Conservation (phyloP, 2,797 vertebrate genomes). For the Syncerus caffer region DNA sequence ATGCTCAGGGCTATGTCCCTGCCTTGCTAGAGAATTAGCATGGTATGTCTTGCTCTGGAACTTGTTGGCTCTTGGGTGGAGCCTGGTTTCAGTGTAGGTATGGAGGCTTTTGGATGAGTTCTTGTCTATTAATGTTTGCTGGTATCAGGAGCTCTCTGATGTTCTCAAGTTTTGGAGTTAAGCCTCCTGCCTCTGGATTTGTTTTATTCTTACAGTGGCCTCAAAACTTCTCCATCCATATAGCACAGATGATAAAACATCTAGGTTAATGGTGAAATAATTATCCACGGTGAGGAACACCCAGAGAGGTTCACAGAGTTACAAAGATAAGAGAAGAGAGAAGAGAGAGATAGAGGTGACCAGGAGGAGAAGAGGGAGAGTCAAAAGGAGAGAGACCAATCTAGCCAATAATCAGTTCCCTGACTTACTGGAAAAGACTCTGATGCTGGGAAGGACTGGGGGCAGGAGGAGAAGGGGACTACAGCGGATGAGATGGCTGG, state of each 20-base stretch:
- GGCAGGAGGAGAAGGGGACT: too few relatives aligned
- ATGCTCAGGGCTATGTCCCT: background rate
- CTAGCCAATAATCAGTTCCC: background rate
- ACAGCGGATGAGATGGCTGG: too few relatives aligned
- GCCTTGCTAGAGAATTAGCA: background rate
- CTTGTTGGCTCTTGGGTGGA: background rate
- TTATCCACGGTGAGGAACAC: fast-evolving
- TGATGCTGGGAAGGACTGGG: too few relatives aligned
- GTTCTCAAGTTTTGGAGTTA: background rate
- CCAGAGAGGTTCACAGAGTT: background rate
- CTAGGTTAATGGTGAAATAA: background rate
- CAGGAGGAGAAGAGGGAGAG: background rate
- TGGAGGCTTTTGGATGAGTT: background rate
- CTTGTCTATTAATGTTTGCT: background rate
- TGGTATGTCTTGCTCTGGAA: background rate
- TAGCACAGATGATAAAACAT: background rate
- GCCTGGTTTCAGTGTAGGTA: background rate
- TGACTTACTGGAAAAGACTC: too few relatives aligned
- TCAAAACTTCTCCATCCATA: background rate
- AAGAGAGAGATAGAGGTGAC: background rate
- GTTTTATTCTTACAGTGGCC: background rate
- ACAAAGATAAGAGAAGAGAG: background rate
- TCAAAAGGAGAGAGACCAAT: background rate
- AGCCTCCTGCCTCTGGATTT: background rate
- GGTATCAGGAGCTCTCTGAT: background rate